Conservation (phyloP, 2,113 vertebrate genomes). For the Parotia lawesii region DNA sequence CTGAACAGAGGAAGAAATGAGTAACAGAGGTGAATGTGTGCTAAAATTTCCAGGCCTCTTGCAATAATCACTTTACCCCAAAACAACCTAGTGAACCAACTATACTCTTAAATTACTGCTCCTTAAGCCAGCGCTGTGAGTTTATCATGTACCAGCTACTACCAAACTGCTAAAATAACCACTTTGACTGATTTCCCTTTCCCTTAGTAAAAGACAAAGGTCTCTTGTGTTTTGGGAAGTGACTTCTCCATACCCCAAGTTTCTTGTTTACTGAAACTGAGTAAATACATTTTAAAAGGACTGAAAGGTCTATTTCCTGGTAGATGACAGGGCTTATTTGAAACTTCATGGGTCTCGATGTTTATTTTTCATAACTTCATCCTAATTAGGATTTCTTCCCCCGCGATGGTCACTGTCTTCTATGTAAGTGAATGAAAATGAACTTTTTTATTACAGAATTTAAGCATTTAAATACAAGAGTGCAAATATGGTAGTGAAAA, state of each 20-base stretch:
- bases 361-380: neutral
- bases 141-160: neutral
- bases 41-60: neutral
- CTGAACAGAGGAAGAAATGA: neutral
- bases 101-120: neutral
- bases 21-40: neutral
- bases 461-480: neutral
- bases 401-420: neutral
- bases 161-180: neutral
- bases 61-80: neutral
- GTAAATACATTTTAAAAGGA: neutral
- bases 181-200: neutral
- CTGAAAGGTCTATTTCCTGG: neutral
- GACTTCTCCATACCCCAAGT: neutral
- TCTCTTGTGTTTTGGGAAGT: neutral
- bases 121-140: neutral
- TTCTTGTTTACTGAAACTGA: neutral
- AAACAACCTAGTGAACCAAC: neutral
- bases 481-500: neutral
- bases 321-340: neutral
- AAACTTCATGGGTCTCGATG: neutral
- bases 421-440: fast-evolving
- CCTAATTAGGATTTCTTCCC: neutral
- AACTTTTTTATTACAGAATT: neutral
- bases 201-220: neutral